Percentiles rank a stretch among this genome's conserved stretches.
phyloP scores from a whole-genome alignment of 1,140 invertebrate genomes.

The Drosophila persimilis region DNA sequence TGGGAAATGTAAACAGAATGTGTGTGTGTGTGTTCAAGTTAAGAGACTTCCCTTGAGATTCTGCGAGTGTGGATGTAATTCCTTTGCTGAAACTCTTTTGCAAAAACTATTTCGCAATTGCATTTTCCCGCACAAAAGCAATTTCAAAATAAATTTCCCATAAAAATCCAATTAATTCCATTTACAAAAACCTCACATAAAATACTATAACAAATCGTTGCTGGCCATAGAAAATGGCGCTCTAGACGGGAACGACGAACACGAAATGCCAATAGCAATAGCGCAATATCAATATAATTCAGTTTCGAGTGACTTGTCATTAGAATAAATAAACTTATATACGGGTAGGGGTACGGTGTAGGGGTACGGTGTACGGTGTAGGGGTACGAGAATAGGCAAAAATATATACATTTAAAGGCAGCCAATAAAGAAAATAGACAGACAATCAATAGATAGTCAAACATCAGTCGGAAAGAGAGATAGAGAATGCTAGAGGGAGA shows the following conservation, averaged over 20 bases:
- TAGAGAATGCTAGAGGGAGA: conserved; percentile 58
- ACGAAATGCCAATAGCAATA: conserved; percentile 32
- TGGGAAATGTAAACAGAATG: not conserved
- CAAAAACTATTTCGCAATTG: too few relatives aligned
- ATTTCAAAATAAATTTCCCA: not conserved
- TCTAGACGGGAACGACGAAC: conserved; percentile 46
- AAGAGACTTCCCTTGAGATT: too few relatives aligned
- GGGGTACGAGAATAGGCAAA: conserved; percentile 3
- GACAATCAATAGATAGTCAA: conserved; percentile 50
- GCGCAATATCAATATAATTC: conserved; percentile 56
- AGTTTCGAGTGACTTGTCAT: conserved; percentile 60
- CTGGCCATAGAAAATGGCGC: conserved; percentile 45
- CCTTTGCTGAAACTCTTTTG: too few relatives aligned
- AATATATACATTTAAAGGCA: conserved; percentile 58
- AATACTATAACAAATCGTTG: conserved; percentile 34
- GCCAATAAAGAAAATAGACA: conserved; percentile 71
- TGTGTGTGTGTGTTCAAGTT: too few relatives aligned
- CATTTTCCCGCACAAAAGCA: not conserved
- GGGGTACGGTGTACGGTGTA: not conserved
- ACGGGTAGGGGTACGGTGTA: too few relatives aligned
- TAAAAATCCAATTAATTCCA: conserved; percentile 22
- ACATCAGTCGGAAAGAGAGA: conserved; percentile 64
- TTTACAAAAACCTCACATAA: conserved; percentile 21
- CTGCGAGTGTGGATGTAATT: too few relatives aligned
- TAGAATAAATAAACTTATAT: conserved; percentile 54